phyloP scores from a whole-genome alignment of 2,113 vertebrate species.

The Syngnathus scovelli region DNA sequence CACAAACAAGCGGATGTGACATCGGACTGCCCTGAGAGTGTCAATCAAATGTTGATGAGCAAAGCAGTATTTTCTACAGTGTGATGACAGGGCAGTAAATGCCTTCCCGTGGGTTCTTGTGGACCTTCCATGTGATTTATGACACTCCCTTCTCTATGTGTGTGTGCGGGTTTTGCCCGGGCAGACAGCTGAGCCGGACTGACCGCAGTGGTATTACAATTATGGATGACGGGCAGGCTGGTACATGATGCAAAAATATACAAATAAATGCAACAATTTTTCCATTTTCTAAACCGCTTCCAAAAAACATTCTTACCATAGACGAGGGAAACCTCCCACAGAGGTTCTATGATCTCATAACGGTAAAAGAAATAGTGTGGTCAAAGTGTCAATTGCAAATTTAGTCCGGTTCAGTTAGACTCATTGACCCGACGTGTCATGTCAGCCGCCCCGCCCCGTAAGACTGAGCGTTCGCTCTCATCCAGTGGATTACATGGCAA shows the following conservation, averaged over 20 bases:
- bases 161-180: conserved; percentile 31
- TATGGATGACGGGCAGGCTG: conserved; percentile 1
- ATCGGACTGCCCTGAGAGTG: not conserved
- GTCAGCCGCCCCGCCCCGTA: not conserved
- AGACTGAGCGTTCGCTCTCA: conserved; percentile 38
- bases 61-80: conserved; percentile 30
- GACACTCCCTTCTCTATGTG: conserved; percentile 25
- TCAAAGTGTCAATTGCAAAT: conserved; percentile 19
- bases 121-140: conserved; percentile 32
- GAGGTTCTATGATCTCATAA: conserved; percentile 21
- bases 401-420: conserved; percentile 13
- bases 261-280: not conserved
- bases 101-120: conserved; percentile 9
- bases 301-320: conserved; percentile 7
- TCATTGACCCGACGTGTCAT: conserved; percentile 1
- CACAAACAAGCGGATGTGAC: not conserved
- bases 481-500: conserved; percentile 45
- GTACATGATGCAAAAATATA: not conserved
- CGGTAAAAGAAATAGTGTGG: conserved; percentile 42
- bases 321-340: conserved; percentile 1
- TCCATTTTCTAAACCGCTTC: not conserved
- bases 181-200: conserved; percentile 21
- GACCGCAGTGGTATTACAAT: conserved; percentile 20
- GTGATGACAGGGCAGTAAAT: conserved; percentile 47
- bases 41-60: conserved; percentile 15